Percentiles rank a stretch among this genome's conserved stretches.
Evolutionary conservation across 2,113 vertebrate genomes (phyloP).

Genomic region (Chaetops frenatus): DNA sequence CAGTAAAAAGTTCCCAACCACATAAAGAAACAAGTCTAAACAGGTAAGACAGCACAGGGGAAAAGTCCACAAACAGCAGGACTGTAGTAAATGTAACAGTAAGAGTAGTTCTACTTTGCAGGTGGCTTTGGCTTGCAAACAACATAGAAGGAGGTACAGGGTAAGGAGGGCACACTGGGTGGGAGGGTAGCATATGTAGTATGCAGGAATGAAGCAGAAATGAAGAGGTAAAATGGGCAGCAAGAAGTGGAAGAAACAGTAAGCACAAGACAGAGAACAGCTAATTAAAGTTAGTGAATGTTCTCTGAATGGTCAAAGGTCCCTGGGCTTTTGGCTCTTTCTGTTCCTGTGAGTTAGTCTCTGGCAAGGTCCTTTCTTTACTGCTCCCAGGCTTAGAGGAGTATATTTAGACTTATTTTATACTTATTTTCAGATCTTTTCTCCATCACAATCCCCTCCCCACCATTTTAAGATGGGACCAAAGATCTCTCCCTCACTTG

Average conservation of each 20-base stretch:
- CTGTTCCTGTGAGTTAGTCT: not conserved
- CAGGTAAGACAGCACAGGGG: not conserved
- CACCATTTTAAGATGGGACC: not conserved
- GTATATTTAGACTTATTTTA: not conserved
- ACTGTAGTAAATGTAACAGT: not conserved
- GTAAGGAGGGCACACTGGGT: not conserved
- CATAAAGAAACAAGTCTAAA: not conserved
- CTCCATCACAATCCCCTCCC: no score
- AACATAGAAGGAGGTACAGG: not conserved
- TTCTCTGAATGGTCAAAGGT: slow-evolving; percentile 35
- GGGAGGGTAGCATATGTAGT: not conserved
- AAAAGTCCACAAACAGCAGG: slow-evolving; percentile 27
- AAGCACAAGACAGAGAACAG: not conserved
- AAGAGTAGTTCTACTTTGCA: not conserved
- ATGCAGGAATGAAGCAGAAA: not conserved
- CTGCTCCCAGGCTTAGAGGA: not conserved
- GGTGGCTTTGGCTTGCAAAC: not conserved
- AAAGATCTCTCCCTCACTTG: not conserved
- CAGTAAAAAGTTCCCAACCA: not conserved
- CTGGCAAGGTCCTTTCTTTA: not conserved
- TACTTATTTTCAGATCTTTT: not conserved
- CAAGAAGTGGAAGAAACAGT: not conserved
- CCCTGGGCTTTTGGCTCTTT: not conserved
- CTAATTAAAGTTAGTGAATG: not conserved
- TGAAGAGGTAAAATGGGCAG: not conserved